These are phyloP conservation scores for Griposia aprilina DNA, from an alignment of 2,888 invertebrate species.

Conservation along the genomic window DNA sequence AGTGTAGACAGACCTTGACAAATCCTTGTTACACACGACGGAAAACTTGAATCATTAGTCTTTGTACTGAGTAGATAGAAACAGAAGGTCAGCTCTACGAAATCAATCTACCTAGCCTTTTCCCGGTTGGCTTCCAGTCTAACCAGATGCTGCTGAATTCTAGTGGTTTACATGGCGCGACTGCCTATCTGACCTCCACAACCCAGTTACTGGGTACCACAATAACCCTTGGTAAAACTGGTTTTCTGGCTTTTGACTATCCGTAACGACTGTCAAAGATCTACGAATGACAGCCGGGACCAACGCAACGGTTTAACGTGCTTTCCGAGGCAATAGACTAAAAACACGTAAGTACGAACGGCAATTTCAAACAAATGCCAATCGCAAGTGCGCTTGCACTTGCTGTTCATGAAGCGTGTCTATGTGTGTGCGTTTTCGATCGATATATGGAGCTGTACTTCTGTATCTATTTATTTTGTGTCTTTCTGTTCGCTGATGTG, in stretches of 20 bases:
- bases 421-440: no score
- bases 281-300: background rate
- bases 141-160: background rate
- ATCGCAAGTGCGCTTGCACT: no score
- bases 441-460: background rate
- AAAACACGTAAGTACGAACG: no score
- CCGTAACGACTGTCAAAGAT: background rate
- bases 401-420: background rate
- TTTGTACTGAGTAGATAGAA: slow-evolving; percentile 45
- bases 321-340: no score
- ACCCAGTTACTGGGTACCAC: background rate
- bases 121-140: background rate
- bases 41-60: slow-evolving; percentile 79
- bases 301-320: background rate
- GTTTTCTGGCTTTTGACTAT: no score
- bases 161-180: no score
- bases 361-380: no score
- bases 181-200: background rate
- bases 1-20: slow-evolving; percentile 77
- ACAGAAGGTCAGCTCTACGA: background rate
- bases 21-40: slow-evolving; percentile 74
- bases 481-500: slow-evolving; percentile 40
- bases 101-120: background rate
- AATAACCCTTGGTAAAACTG: background rate
- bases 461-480: slow-evolving; percentile 4